Evolutionary conservation across 1,140 invertebrate species (phyloP).

Genomic region (Lineus longissimus): DNA sequence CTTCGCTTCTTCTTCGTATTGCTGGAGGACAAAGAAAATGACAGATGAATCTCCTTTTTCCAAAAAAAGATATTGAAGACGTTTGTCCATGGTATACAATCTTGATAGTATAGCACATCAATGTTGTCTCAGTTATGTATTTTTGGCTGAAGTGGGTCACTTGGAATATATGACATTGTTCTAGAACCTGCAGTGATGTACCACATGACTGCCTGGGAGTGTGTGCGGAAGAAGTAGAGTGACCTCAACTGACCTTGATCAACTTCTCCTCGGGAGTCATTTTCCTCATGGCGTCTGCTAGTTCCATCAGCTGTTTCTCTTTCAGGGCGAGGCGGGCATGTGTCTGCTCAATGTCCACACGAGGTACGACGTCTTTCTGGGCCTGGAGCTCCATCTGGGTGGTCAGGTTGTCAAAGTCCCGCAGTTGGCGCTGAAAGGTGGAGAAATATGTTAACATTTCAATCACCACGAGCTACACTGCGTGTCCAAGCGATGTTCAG

Average conservation of each 20-base stretch:
- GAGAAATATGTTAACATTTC: background rate
- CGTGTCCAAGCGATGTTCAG: background rate
- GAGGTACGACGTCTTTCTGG: slow-evolving; percentile 33
- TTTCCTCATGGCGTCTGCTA: slow-evolving; percentile 43
- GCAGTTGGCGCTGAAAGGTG: slow-evolving; percentile 15
- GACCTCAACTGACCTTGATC: slow-evolving; percentile 15
- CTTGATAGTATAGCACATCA: too few relatives aligned
- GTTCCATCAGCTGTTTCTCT: slow-evolving; percentile 43
- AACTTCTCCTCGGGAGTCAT: slow-evolving; percentile 40
- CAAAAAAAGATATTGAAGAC: too few relatives aligned
- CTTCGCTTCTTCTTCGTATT: slow-evolving; percentile 40
- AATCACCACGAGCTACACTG: background rate
- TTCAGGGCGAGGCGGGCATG: slow-evolving; percentile 41
- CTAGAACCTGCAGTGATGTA: too few relatives aligned
- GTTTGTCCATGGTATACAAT: too few relatives aligned
- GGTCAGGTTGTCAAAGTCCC: slow-evolving; percentile 44
- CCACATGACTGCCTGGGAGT: too few relatives aligned
- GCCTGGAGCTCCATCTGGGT: slow-evolving; percentile 30
- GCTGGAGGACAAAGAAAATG: too few relatives aligned
- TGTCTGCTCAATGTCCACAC: slow-evolving; percentile 38
- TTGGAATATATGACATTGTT: too few relatives aligned
- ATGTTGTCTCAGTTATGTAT: too few relatives aligned
- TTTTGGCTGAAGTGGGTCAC: too few relatives aligned
- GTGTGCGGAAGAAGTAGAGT: too few relatives aligned
- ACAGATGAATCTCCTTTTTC: too few relatives aligned